Base-by-base conservation (phyloP, 2,797 vertebrate genomes). In the Parambassis ranga region DNA sequence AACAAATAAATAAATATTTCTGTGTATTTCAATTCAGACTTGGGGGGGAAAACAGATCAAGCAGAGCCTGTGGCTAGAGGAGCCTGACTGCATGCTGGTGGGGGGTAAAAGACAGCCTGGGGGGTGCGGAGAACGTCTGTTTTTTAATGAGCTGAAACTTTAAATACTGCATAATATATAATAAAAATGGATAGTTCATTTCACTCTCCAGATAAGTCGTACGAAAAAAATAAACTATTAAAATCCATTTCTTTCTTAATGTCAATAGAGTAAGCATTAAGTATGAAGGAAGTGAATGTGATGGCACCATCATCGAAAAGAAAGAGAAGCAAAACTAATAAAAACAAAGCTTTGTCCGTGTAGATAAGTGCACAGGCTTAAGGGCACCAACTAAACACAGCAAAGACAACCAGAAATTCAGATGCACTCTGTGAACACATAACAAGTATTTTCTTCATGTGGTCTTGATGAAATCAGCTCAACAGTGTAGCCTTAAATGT, bases 101-200 rank as follows among this genome's bases (percentile, higher is more conserved):
- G 93, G 94, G 95, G 94, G 95, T 95, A 93, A 95, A 94, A 92
- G 90, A 94, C 91, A 91, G 92, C 94, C 93, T 88, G 91, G 93
- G 87, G 87, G 75, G 82, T 72, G 77, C 65, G 72, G 84, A 89
- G 93, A 94, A 94, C 92, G 95, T 95, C 93, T 92, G 91, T 86
- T 93, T 97, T 97, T 95, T 96, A 98, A 98, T 99, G 96, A 98
- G 96, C 95, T 96, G 95, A 97, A 98, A 97, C 98, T 98, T 99
- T 99, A 99, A 99, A 96, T 99, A 98, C 96, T 98, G 96, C 94
- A 97, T 98, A 98, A 99, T 98, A 97, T 96, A 97, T 93, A 94
- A 94, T 91, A 95, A 95, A 95, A 98, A 98, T 94, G 95, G 93
- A 96, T 95, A 97, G 94, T 96, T 95, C 95, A 97, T 98, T 98